Base-by-base conservation (phyloP, 1,140 invertebrate species). In the Tetramorium simillimum region DNA sequence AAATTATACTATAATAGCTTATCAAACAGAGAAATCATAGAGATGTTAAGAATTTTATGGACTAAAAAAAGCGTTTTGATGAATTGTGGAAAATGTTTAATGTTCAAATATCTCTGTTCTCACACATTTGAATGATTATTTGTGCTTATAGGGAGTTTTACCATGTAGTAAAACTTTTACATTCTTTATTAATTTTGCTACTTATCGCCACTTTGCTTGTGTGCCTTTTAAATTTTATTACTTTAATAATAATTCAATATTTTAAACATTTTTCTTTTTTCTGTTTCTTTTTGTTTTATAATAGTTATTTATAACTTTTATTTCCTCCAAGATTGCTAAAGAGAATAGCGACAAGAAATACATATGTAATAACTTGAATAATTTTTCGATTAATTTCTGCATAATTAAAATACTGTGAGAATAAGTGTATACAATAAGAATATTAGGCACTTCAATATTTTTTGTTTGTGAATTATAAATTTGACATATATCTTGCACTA, bases 141-240 rank as follows among this genome's bases (percentile, higher is more conserved):
- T n/a, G 14, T 58, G 24, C 62, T 86, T 82, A 56, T 56, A 85
- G 65, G 60, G 82, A 46, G n/a, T 37, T 78, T 63, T 43, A 24
- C 49, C 2, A 1, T 28, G 40, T 18, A 28, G 33, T 73, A 21
- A 60, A 58, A 72, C 21, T 56, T 18, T 18, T 87, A 67, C 10
- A 62, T 88, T 65, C 76, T 73, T 3, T 69, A 56, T 49, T 12
- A 51, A 56, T 40, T 86, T 85, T 3, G 37, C 63, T 18, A 51
- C 14, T 84, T 63, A 9, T 62, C 69, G 33, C 33, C 33, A 33
- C 33, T 33, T 78, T n/a, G n/a, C n/a, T n/a, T 78, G 14, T 76
- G 53, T 62, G n/a, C 10, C 12, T 65, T 70, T 33, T 43, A 75
- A 46, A 75, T 86, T 81, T 75, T 82, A 88, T 88, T 86, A 9